Conservation (phyloP, 2,888 invertebrate species). For the Teleogryllus oceanicus region DNA sequence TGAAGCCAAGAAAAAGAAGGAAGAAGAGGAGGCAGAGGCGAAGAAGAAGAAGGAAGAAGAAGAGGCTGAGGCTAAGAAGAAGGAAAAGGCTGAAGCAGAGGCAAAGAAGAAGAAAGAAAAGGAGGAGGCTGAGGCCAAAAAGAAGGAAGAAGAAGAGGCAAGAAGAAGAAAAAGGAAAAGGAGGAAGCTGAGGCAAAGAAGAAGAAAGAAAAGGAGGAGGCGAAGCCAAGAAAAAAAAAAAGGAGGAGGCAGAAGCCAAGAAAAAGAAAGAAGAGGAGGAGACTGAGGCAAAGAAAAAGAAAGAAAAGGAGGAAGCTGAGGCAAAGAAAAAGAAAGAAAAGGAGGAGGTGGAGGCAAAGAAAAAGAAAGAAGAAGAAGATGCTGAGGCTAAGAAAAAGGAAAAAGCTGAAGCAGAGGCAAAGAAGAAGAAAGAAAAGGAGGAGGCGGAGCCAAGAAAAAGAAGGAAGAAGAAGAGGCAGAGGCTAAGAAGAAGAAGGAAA, state of each 20-base stretch:
- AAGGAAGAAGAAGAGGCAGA: slow-evolving; percentile 4
- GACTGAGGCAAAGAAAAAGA: too few species aligned
- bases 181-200: neutral
- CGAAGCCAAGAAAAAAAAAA: neutral
- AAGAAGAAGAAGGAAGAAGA: slow-evolving; percentile 4
- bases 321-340: neutral
- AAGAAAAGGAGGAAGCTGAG: too few species aligned
- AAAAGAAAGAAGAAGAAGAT: neutral
- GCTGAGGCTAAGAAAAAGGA: neutral
- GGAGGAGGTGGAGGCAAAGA: neutral
- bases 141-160: slow-evolving; percentile 27
- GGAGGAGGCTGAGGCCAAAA: neutral
- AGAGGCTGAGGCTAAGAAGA: slow-evolving; percentile 32
- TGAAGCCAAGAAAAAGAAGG: slow-evolving; percentile 19
- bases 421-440: slow-evolving; percentile 33
- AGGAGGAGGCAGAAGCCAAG: neutral
- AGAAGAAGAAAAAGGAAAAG: neutral
- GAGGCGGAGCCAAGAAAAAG: slow-evolving; percentile 29
- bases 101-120: slow-evolving; percentile 33
- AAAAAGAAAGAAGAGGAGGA: neutral
- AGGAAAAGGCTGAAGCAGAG: slow-evolving; percentile 28
- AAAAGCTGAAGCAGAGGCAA: neutral
- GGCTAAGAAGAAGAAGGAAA: slow-evolving; percentile 23
- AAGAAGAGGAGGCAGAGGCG: neutral
- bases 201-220: neutral